Percentiles rank a stretch among this genome's conserved stretches.
These are phyloP conservation scores for Numida meleagris DNA, from an alignment of 2,113 vertebrate species.

Conservation along the genomic window DNA sequence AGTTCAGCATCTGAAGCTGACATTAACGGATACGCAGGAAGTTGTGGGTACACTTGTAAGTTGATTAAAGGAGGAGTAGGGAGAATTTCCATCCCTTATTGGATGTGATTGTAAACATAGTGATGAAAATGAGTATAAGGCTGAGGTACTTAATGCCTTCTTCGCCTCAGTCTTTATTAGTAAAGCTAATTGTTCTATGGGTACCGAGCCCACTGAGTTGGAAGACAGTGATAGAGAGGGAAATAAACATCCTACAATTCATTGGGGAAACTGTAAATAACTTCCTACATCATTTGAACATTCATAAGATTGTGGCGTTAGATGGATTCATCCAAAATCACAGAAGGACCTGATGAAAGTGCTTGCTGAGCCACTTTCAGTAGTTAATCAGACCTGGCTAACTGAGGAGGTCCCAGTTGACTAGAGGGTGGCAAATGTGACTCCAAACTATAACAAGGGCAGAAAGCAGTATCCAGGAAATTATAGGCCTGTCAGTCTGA, in stretches of 20 bases:
- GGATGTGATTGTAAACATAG: background rate
- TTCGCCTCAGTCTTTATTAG: background rate
- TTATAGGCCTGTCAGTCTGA: background rate
- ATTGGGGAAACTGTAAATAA: background rate
- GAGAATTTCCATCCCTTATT: background rate
- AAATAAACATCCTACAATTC: background rate
- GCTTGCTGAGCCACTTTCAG: background rate
- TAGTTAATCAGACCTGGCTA: background rate
- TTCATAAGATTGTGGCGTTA: background rate
- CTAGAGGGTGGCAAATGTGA: background rate
- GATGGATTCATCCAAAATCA: background rate
- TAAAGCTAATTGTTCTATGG: background rate
- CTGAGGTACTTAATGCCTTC: background rate
- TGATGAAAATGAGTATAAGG: background rate
- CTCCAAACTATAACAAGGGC: background rate
- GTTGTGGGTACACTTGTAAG: background rate
- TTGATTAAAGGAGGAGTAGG: background rate
- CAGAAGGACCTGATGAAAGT: background rate
- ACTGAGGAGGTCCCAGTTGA: background rate
- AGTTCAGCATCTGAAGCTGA: background rate
- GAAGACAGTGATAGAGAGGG: background rate
- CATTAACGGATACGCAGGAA: background rate
- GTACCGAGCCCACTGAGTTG: background rate
- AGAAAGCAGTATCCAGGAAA: background rate
- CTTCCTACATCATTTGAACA: background rate